phyloP scores from a whole-genome alignment of 2,113 vertebrate genomes.

The Suricata suricatta region DNA sequence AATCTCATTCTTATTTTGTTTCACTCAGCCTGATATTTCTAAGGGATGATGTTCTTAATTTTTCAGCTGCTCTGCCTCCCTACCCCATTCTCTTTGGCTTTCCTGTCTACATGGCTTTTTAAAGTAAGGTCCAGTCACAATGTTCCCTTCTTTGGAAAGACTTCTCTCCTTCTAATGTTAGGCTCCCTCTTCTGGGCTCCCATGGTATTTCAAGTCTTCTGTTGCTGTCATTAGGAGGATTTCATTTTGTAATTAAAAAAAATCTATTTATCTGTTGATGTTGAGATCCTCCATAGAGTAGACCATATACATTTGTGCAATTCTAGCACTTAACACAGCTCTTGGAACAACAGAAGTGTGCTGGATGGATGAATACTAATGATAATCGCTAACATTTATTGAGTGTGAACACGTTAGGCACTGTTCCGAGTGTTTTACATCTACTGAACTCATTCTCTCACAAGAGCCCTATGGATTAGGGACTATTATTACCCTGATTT shows the following conservation, averaged over 20 bases:
- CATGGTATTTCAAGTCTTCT: neutral
- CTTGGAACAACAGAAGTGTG: neutral
- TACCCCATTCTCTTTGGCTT: neutral
- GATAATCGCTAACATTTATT: neutral
- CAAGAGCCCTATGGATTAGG: neutral
- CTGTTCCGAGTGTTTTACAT: neutral
- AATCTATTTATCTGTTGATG: neutral
- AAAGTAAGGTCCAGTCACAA: neutral
- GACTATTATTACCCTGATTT: neutral
- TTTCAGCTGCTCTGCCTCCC: neutral
- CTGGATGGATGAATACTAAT: neutral
- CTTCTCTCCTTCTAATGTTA: neutral
- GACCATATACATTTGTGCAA: neutral
- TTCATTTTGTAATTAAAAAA: constrained; percentile 31
- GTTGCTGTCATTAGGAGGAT: neutral
- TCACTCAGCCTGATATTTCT: neutral
- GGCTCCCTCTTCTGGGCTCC: constrained; percentile 69
- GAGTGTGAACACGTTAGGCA: neutral
- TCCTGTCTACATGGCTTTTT: neutral
- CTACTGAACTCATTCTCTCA: neutral
- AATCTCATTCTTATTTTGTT: neutral
- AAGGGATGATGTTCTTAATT: neutral
- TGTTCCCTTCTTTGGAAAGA: neutral
- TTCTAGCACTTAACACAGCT: neutral
- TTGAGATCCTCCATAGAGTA: neutral